Base-by-base conservation (phyloP, 2,113 vertebrate species). In the Nesoenas mayeri region DNA sequence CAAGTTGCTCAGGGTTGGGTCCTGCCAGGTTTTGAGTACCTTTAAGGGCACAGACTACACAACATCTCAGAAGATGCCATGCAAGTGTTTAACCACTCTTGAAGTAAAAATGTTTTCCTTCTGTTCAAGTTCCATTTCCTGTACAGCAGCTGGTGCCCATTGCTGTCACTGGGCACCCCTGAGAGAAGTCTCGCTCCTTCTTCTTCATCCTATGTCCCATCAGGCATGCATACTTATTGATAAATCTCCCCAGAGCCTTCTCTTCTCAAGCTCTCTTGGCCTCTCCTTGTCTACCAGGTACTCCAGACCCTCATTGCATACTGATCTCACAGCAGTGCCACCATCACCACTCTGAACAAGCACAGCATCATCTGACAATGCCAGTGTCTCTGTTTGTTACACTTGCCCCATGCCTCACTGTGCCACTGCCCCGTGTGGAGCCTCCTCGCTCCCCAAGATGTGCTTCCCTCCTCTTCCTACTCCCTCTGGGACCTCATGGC, bases 321-420 rank as follows among this genome's bases (percentile, higher is more conserved):
- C 40, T 11, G 48, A 18, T 38, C 47, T 32, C 17, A 18, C 47
- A 61, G 56, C 47, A 47, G 56, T 17, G 42, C 16, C 42, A 44
- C 16, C 9, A 13, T 47, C 56, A n/a, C 56, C 22, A 19, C 14
- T 16, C 44, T 32, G 54, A 61, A 70, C 11, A 62, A 48, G 18
- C 28, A 48, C 38, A 62, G 17, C 32, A 62, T 18, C 36, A 54
- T 79, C 15, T 36, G 47, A 29, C 64, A 61, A 22, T 47, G 73
- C 17, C 32, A 28, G 11, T 8, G 6, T 10, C 32, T 21, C 56
- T 28, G 9, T 42, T 51, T 36, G 31, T 38, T 24, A 47, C 15
- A 4, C n/a, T 61, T 7, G 1, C 29, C 28, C 12, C 1, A 0
- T 14, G n/a, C 4, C 28, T 32, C 32, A 2, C n/a, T 21, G 50